A percentile compares a stretch with the other conserved stretches of the same genome.
Conservation (phyloP, 2,797 vertebrate genomes). For the Fringilla coelebs region DNA sequence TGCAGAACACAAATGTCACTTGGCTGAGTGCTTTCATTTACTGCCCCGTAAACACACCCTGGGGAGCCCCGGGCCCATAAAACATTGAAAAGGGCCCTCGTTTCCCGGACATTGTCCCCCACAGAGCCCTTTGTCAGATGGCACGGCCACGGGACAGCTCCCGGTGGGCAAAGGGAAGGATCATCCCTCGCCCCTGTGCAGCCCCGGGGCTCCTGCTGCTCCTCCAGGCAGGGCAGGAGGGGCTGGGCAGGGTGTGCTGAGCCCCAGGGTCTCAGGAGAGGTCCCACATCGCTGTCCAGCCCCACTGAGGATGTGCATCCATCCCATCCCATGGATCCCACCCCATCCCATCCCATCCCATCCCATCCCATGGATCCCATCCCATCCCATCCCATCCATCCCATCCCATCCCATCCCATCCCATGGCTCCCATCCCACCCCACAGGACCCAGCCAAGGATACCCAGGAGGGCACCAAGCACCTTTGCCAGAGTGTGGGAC, state of each 20-base stretch:
- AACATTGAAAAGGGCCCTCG: slow-evolving; percentile 54
- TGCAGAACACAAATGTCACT: slow-evolving; percentile 71
- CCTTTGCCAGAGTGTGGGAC: fast-evolving
- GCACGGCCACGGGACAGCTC: neutral
- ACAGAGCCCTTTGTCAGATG: slow-evolving; percentile 9
- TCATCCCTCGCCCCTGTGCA: fast-evolving
- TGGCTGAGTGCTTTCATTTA: slow-evolving; percentile 71
- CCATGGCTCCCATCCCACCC: too few species aligned
- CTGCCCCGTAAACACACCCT: slow-evolving; percentile 66
- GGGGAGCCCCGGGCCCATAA: slow-evolving; percentile 54
- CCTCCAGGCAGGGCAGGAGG: neutral
- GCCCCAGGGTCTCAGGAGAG: fast-evolving
- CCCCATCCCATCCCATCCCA: neutral
- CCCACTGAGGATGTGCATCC: fast-evolving
- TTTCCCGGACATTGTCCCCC: neutral
- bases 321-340: neutral
- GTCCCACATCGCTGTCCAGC: neutral
- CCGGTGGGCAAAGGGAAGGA: fast-evolving
- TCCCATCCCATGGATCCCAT: too few species aligned
- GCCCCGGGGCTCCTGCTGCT: neutral
- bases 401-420: neutral
- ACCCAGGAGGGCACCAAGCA: neutral
- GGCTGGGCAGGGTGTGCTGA: neutral
- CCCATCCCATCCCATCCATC: fast-evolving
- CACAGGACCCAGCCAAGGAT: neutral